A percentile compares a stretch with the other conserved stretches of the same genome.
Evolutionary conservation across 1,140 invertebrate species (phyloP).

Genomic region (Diplogasteroides magnus): DNA sequence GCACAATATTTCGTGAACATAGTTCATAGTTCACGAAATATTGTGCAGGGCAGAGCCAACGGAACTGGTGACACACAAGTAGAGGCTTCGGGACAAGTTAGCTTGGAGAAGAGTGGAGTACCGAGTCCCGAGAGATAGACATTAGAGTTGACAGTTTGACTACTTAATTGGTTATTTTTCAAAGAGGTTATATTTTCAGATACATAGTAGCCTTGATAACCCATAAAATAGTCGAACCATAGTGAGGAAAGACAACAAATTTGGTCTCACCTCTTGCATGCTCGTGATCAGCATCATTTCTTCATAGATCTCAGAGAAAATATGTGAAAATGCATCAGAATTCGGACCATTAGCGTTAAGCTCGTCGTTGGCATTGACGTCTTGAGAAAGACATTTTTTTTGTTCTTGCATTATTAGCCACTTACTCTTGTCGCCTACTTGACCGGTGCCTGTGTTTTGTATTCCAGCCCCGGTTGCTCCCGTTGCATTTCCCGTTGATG

Average conservation of each 20-base stretch:
- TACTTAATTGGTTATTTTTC: no score
- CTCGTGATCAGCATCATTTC: neutral
- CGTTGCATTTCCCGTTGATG: constrained; percentile 11
- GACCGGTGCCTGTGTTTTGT: neutral
- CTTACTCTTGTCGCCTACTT: constrained; percentile 11
- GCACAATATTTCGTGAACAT: no score
- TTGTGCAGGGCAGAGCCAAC: neutral
- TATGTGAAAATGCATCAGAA: constrained; percentile 1
- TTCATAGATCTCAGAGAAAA: neutral
- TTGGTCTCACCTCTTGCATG: neutral
- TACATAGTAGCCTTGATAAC: no score
- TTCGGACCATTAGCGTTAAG: constrained; percentile 19
- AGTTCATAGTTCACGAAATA: no score
- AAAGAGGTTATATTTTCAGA: no score
- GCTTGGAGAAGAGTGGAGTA: constrained; percentile 10
- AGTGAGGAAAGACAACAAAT: no score
- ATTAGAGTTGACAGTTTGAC: no score
- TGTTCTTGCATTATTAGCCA: no score
- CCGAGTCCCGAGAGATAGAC: no score
- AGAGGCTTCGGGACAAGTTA: neutral
- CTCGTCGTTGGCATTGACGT: constrained; percentile 16
- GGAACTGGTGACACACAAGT: neutral
- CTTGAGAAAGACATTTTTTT: no score
- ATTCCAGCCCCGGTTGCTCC: neutral
- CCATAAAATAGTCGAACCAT: no score